These are phyloP conservation scores for Aquatica leii DNA, from an alignment of 2,888 invertebrate genomes.

Conservation along the genomic window DNA sequence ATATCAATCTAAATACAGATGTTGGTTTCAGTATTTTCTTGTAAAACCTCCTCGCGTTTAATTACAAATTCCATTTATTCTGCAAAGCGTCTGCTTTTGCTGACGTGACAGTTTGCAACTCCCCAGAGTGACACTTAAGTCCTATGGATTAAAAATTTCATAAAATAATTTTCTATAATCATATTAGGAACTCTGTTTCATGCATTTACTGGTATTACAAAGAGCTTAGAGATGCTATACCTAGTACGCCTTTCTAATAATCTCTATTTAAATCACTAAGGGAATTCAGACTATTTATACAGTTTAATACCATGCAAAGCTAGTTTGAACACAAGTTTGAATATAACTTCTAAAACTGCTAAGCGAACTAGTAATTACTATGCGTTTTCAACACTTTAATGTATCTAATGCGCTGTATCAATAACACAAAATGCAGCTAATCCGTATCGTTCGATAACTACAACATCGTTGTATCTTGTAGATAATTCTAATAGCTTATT, in stretches of 20 bases:
- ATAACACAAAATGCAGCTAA: not conserved
- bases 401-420: not conserved
- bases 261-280: constrained; percentile 35
- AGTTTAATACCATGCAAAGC: constrained; percentile 34
- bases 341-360: constrained; percentile 30
- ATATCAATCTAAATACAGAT: constrained; percentile 8
- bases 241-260: constrained; percentile 35
- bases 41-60: constrained; percentile 3
- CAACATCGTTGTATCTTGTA: too few relatives aligned
- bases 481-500: too few relatives aligned
- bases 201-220: constrained; percentile 30
- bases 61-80: constrained; percentile 18
- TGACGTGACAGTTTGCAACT: constrained; percentile 8
- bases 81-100: constrained; percentile 10
- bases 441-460: not conserved
- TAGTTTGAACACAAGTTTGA: constrained; percentile 32
- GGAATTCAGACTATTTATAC: constrained; percentile 33
- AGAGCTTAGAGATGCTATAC: constrained; percentile 34
- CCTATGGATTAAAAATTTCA: constrained; percentile 25
- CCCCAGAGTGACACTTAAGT: constrained; percentile 16
- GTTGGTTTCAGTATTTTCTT: constrained; percentile 6
- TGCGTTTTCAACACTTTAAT: constrained; percentile 20
- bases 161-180: constrained; percentile 26
- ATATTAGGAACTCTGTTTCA: constrained; percentile 26
- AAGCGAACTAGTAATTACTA: constrained; percentile 30